Base-by-base conservation (phyloP, 2,113 vertebrate genomes). In the Ophthalmolycus amberensis region DNA sequence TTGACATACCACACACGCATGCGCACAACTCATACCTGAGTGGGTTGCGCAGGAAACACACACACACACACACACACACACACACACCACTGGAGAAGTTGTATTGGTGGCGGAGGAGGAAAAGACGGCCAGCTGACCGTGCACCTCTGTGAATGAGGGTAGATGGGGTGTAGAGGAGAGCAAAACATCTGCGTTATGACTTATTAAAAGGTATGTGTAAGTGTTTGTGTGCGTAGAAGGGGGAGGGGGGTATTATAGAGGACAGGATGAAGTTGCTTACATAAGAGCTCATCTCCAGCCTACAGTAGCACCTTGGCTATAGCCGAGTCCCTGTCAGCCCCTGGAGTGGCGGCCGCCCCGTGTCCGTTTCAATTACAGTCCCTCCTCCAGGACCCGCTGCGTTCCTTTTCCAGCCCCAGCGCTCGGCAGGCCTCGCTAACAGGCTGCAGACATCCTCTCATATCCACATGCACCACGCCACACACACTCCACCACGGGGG, bases 121-220 rank as follows among this genome's bases (percentile, higher is more conserved):
- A 68, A 82, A 76, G 68, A 81, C 40, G 75, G 44, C 58, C 69
- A 46, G 65, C 82, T 73, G 48, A 73, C 40, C 70, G 37, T 77
- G 40, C 52, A 62, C 56, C 44, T 68, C 63, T 65, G 66, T 76
- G 71, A 88, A 80, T 81, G 74, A 85, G 79, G 59, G 42, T 52
- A 40, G 44, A 70, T 59, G 48, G 4, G 46, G 79, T 50, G 59
- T 32, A 40, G 73, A 66, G 62, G 50, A 56, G n/a, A 75, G 76
- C 63, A 70, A 75, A 82, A 83, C 78, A 82, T 87, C 79, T 82
- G 82, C 90, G 27, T 54, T 75, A 85, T 93, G 71, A 91, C 79
- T 93, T 91, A 90, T 92, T 93, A 82, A 92, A 66, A 79, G 67
- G 75, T 22, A 68, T 85, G 75, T 6, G 62, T 77, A 25, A 22